phyloP scores from a whole-genome alignment of 2,113 vertebrate species.

The Colaptes auratus region DNA sequence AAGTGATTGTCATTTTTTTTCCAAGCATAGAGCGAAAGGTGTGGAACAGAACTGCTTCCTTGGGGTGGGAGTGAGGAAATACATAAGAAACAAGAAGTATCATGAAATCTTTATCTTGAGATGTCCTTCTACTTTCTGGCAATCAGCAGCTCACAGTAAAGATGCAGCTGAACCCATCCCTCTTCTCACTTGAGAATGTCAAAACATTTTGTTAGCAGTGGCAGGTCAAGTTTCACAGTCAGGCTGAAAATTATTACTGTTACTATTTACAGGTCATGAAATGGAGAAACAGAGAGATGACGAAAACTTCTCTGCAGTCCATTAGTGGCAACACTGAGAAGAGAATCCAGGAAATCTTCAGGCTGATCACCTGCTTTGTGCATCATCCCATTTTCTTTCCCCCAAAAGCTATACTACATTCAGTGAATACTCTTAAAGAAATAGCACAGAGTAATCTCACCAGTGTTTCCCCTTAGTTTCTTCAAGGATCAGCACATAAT shows the following conservation, averaged over 20 bases:
- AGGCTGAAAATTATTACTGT: slow-evolving; percentile 25
- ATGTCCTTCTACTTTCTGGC: neutral
- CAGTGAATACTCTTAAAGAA: neutral
- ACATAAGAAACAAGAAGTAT: neutral
- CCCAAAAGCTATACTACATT: neutral
- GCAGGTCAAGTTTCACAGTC: slow-evolving; percentile 35
- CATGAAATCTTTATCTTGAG: neutral
- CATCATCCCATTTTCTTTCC: neutral
- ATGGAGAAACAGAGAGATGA: neutral
- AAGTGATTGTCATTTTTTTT: neutral
- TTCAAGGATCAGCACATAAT: neutral
- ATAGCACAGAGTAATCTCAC: neutral
- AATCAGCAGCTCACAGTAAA: neutral
- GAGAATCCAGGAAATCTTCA: neutral
- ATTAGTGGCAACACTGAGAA: neutral
- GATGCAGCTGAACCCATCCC: neutral
- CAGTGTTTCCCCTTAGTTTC: neutral
- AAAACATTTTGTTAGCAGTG: slow-evolving; percentile 26
- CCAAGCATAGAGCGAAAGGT: neutral
- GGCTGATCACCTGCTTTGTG: neutral
- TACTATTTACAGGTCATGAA: slow-evolving; percentile 38
- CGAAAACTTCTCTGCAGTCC: slow-evolving; percentile 14
- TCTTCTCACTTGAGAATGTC: neutral
- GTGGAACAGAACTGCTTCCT: neutral
- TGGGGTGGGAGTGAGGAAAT: neutral